Evolutionary conservation across 2,888 invertebrate genomes (phyloP), one percentile per base, ranked within the genome.

Genomic region (Drosophila neotestacea): DNA sequence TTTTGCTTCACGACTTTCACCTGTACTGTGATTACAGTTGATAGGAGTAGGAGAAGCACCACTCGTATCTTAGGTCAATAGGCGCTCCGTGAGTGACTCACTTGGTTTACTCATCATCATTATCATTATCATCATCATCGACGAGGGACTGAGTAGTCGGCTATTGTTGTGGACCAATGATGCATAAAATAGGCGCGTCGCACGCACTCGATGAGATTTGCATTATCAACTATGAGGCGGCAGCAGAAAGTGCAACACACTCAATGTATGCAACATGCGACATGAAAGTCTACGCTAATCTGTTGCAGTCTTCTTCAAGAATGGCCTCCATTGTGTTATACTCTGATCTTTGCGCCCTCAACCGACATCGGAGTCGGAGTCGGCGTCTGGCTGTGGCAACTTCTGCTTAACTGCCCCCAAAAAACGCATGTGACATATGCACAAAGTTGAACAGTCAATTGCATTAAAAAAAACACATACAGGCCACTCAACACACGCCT

Each of bases 391-490:
- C 27, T 32, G 50, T 6, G 47, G 42, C 58, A 55, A 56, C 47
- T 52, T 50, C 69, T 56, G 68, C 38, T 65, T 22, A 58, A 38
- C 42, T 50, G 42, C 56, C 48, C 61, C 56, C 38, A 56, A 48
- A 22, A 58, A 47, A 34, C 54, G 11, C 51, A 59, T 62, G 60
- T 44, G 55, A 68, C 85, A 74, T 48, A 71, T 66, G 58, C 79
- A 70, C 66, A 77, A 72, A 88, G 80, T 81, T 84, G 63, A 80
- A 73, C 81, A 76, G 90, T 81, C 80, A 90, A 89, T 84, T 89
- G 79, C 68, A 82, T 82, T 81, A 83, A 81, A 77, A 64, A 46
- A 61, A 9, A 22, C 2, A 22, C 52, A 62, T 51, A 51, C 55
- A 68, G 56, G 61, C 66, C 50, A 46, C 46, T 10, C 41, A 46